A percentile compares a stretch with the other conserved stretches of the same genome.
Conservation (phyloP, 2,113 vertebrate genomes). For the Galemys pyrenaicus region DNA sequence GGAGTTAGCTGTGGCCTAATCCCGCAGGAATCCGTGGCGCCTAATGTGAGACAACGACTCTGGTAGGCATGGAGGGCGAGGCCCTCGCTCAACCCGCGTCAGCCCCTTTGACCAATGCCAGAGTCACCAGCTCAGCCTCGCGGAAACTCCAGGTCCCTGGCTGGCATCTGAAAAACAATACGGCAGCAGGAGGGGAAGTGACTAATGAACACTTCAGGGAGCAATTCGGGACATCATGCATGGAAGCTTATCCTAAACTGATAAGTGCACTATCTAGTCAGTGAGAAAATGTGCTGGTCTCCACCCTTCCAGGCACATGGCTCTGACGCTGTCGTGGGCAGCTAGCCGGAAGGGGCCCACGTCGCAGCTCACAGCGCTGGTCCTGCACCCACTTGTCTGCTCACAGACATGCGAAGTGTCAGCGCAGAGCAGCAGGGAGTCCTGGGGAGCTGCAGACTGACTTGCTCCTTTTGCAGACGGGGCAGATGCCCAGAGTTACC, state of each 20-base stretch:
- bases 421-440: neutral
- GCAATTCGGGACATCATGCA: slow-evolving; percentile 65
- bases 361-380: neutral
- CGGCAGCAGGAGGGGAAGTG: slow-evolving; percentile 75
- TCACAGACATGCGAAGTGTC: neutral
- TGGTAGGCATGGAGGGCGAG: neutral
- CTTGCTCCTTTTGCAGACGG: neutral
- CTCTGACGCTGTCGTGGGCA: neutral
- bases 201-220: slow-evolving; percentile 76
- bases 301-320: neutral
- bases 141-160: slow-evolving; percentile 65
- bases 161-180: slow-evolving; percentile 64
- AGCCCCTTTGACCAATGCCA: neutral
- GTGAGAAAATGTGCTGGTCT: slow-evolving; percentile 53
- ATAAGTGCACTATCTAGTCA: slow-evolving; percentile 63
- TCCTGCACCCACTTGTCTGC: neutral
- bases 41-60: neutral
- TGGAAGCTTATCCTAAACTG: slow-evolving; percentile 72
- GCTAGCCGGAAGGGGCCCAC: neutral
- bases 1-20: neutral
- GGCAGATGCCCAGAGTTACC: neutral
- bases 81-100: neutral
- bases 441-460: neutral
- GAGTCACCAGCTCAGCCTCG: neutral
- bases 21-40: neutral